Evolutionary conservation across 1,140 invertebrate genomes (phyloP), one percentile per base, ranked within the genome.

Genomic region (Sycophila sp.): DNA sequence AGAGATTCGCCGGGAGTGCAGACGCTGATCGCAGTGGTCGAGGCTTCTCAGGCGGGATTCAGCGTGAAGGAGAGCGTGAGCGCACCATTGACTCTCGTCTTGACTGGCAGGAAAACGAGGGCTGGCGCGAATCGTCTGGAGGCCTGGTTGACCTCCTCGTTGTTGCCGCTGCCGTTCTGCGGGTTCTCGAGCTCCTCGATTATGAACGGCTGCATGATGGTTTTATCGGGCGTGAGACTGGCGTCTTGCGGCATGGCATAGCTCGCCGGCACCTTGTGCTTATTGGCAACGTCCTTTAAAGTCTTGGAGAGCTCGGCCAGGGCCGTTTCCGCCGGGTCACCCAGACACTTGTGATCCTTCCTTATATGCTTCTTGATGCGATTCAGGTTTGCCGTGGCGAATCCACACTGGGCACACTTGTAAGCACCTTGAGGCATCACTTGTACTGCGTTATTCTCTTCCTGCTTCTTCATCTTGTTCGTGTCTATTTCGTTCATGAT

Each of bases 21-120:
- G 15, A 28, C 19, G 47, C 34, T n/a, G 13, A 32, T n/a, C n/a
- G 42, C 42, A 36, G 30, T 4, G 22, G 36, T 17, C 32, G 38
- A 59, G 28, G 59, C 22, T 34, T 45, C 34, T 85, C 80, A 96
- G 87, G 95, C 94, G 70, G 96, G 96, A 78, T 94, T 97, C 59
- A 98, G 91, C 75, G 92, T 95, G 83, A 98, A 96, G 80, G 95
- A 96, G 63, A 96, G 92, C 67, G 94, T 95, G 75, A 96, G 88
- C 67, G 92, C 90, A 78, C 92, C 90, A 75, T 89, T 92, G 73
- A 96, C 89, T 81, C 94, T 92, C 74, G 94, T 91, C 73, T 92
- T 91, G 65, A 98, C 96, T 45, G 96, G 96, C 80, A 98, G 89
- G 86, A 96, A 96, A 79, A 98, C 94, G 65, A 98, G 87, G 63